Evolutionary conservation across 2,113 vertebrate species (phyloP).

Genomic region (Oenanthe melanoleuca): DNA sequence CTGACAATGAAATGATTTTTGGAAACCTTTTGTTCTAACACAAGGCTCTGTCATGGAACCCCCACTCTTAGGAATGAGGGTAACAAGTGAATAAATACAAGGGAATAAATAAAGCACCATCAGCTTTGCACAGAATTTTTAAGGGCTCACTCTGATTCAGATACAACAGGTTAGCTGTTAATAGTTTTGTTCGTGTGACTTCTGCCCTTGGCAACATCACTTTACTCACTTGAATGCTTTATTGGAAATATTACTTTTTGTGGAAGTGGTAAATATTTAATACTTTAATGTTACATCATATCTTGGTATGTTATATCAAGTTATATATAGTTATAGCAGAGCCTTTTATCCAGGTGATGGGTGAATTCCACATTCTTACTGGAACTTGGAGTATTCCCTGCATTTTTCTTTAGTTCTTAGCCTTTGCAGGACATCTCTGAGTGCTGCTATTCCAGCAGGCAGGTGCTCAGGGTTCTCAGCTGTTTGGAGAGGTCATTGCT

Average conservation of each 20-base stretch:
- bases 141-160: neutral
- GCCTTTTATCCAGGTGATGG: neutral
- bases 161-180: neutral
- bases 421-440: neutral
- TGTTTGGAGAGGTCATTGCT: neutral
- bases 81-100: neutral
- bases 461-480: neutral
- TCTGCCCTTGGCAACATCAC: neutral
- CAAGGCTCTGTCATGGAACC: neutral
- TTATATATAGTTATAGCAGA: neutral
- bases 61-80: neutral
- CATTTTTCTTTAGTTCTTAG: neutral
- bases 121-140: neutral
- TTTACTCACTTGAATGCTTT: slow-evolving; percentile 33
- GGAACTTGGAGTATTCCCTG: neutral
- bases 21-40: neutral
- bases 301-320: neutral
- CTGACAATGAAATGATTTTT: neutral
- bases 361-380: neutral
- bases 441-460: neutral
- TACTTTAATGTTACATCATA: neutral
- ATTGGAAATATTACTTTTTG: slow-evolving; percentile 12
- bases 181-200: neutral
- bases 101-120: neutral
- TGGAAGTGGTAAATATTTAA: slow-evolving; percentile 27